Base-by-base conservation (phyloP, 2,113 vertebrate species). In the Procavia capensis region DNA sequence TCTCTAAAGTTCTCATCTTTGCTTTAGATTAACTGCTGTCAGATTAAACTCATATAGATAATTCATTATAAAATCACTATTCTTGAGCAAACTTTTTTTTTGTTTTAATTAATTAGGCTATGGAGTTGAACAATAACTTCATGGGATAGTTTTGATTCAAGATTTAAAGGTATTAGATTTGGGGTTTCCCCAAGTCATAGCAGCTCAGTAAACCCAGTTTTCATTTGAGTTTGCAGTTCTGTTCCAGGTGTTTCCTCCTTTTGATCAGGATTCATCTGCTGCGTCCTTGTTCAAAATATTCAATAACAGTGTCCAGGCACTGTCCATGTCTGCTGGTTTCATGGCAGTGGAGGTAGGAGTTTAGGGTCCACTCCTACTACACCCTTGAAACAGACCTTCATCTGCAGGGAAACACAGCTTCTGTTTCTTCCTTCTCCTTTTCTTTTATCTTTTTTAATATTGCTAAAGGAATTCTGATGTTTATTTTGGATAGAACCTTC, bases 401-500 rank as follows among this genome's bases (percentile, higher is more conserved):
- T 94, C 80, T 79, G 9, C 76, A 85, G 70, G 70, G 36, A 93
- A 27, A 9, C 43, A 57, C 47, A 17, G 2, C n/a, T 68, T 84
- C n/a, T 50, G 43, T 61, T 39, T 25, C 6, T 74, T 43, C 45
- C 11, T 22, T 36, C 47, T 3, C 39, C 36, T 54, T 54, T 59
- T 54, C 75, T 54, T 54, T 39, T 45, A 86, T 80, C 82, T 45
- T 87, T 90, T 34, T 61, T 88, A n/a, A 80, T 94, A 63, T 92
- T 94, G 63, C 78, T 25, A 68, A 64, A 82, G 10, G 29, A 93
- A 87, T 75, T 94, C 80, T 90, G 95, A 41, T 84, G 41, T 90
- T 92, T 96, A 63, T 88, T 92, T 90, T 24, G 47, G 66, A 14
- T 88, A 11, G 19, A 63, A 64, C 92, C 90, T 96, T 88, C 31